Evolutionary conservation across 2,888 invertebrate genomes (phyloP).

Genomic region (Tridacna crocea): DNA sequence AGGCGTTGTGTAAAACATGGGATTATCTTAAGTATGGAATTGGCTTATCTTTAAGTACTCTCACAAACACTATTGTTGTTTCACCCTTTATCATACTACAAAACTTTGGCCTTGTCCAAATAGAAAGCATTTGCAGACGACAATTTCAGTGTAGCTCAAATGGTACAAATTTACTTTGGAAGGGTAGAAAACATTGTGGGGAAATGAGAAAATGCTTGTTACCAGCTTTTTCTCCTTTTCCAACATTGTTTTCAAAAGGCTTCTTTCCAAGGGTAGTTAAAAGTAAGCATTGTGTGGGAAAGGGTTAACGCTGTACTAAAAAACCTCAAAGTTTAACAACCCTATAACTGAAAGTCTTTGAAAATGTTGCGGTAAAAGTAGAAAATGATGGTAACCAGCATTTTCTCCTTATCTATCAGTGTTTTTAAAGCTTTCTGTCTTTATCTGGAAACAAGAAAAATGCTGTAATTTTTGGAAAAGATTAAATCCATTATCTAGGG

Average conservation of each 20-base stretch:
- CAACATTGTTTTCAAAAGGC: no score
- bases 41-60: constrained; percentile 24
- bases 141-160: not conserved
- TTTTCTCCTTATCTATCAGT: constrained; percentile 3
- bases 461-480: no score
- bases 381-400: not conserved
- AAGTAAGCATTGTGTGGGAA: no score
- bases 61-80: constrained; percentile 21
- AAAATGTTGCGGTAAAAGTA: not conserved
- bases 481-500: no score
- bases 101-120: not conserved
- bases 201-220: no score
- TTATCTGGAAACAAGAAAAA: no score
- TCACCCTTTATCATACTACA: not conserved
- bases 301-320: no score
- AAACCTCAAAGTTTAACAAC: not conserved
- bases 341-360: not conserved
- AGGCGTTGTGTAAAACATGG: constrained; percentile 9
- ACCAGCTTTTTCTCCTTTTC: no score
- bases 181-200: no score
- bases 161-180: no score
- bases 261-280: no score
- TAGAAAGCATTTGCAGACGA: not conserved
- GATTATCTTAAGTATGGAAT: constrained; percentile 25
- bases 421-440: no score